Evolutionary conservation across 2,797 vertebrate species (phyloP).

Genomic region (Champsocephalus esox): DNA sequence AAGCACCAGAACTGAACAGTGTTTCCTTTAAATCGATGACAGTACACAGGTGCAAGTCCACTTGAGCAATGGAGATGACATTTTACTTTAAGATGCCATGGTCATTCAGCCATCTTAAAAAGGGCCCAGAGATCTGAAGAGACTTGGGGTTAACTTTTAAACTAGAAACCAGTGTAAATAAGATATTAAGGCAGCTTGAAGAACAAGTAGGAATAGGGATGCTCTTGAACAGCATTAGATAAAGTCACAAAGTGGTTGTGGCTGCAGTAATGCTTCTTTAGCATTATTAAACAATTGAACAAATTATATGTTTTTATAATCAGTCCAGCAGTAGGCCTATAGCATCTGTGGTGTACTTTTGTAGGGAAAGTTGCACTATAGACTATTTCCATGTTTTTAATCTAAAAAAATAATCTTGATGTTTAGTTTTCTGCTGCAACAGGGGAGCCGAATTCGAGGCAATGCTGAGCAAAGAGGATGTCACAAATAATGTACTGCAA

Average conservation of each 20-base stretch:
- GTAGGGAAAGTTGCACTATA: constrained; percentile 37
- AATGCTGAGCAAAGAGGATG: constrained; percentile 51
- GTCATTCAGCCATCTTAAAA: constrained; percentile 72
- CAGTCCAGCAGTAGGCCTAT: background rate
- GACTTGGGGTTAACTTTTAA: constrained; percentile 69
- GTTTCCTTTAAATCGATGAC: constrained; percentile 59
- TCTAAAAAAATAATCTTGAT: background rate
- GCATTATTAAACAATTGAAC: constrained; percentile 4
- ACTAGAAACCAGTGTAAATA: constrained; percentile 47
- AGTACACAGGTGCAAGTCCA: constrained; percentile 82
- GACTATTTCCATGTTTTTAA: constrained; percentile 20
- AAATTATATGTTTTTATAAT: background rate
- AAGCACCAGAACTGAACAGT: constrained; percentile 66
- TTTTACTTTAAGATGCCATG: constrained; percentile 59
- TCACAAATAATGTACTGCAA: constrained; percentile 60
- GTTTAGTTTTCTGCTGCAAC: constrained; percentile 35
- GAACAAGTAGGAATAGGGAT: constrained; percentile 1
- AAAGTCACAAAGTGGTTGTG: constrained; percentile 34
- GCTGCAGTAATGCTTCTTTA: constrained; percentile 11
- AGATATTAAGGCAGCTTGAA: background rate
- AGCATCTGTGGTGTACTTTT: constrained; percentile 4
- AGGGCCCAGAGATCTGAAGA: constrained; percentile 51
- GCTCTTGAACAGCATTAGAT: constrained; percentile 6
- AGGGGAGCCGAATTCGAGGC: constrained; percentile 21
- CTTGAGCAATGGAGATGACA: constrained; percentile 53